A percentile compares a stretch with the other conserved stretches of the same genome.
Evolutionary conservation across 1,140 invertebrate species (phyloP).

Genomic region (Spodoptera frugiperda): DNA sequence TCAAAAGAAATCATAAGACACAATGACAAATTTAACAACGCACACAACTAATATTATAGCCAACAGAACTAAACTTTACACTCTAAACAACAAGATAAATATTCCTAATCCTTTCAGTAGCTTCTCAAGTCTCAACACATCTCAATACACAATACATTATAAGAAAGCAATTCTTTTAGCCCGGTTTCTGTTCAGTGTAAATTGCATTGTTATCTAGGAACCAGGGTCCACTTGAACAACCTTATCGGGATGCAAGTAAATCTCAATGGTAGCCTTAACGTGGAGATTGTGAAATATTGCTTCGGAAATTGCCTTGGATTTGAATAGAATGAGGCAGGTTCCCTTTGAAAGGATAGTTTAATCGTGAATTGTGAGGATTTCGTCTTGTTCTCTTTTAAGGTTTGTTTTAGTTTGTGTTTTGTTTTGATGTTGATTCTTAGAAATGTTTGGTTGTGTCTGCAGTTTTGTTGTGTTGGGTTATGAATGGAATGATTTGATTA

Average conservation of each 20-base stretch:
- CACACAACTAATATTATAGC: no score
- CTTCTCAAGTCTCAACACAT: neutral
- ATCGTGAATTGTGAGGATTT: slow-evolving; percentile 17
- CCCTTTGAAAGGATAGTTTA: slow-evolving; percentile 47
- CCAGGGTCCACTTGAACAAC: slow-evolving; percentile 48
- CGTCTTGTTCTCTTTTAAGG: neutral
- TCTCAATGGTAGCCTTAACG: slow-evolving; percentile 47
- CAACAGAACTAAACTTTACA: no score
- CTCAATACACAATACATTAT: neutral
- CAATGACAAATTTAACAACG: no score
- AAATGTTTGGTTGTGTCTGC: no score
- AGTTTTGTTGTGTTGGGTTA: neutral
- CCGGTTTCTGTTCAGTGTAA: slow-evolving; percentile 42
- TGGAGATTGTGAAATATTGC: slow-evolving; percentile 50
- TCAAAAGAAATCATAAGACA: no score
- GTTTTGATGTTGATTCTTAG: slow-evolving; percentile 2
- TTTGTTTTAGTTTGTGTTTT: slow-evolving; percentile 3
- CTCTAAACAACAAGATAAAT: no score
- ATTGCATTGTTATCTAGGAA: slow-evolving; percentile 55
- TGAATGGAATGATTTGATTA: no score
- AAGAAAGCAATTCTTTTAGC: slow-evolving; percentile 23
- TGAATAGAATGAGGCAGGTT: slow-evolving; percentile 50
- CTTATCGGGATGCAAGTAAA: slow-evolving; percentile 54
- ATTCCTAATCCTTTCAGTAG: no score
- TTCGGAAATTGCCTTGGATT: slow-evolving; percentile 50